A percentile compares a stretch with the other conserved stretches of the same genome.
These are phyloP conservation scores for Emys orbicularis DNA, from an alignment of 2,797 vertebrate genomes.

Conservation along the genomic window DNA sequence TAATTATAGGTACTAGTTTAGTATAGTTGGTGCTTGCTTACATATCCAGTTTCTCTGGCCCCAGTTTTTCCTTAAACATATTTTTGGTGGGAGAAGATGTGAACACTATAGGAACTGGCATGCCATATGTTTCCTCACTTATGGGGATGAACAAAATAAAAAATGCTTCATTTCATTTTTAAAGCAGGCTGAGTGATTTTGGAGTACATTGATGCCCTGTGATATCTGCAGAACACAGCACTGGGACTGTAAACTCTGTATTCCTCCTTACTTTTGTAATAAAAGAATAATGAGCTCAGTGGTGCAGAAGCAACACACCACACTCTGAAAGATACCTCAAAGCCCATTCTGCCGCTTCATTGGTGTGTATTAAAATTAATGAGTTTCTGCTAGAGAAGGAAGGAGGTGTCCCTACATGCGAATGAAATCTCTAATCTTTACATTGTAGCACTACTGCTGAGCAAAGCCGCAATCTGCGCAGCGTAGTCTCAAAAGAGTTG, in stretches of 20 bases:
- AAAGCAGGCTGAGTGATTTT: neutral
- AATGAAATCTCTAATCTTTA: slow-evolving; percentile 51
- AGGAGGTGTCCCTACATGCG: slow-evolving; percentile 17
- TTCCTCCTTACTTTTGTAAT: slow-evolving; percentile 49
- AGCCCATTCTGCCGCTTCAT: slow-evolving; percentile 32
- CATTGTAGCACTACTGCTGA: slow-evolving; percentile 20
- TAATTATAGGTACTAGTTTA: neutral
- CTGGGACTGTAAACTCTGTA: slow-evolving; percentile 23
- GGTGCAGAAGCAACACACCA: slow-evolving; percentile 48
- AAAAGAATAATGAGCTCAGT: slow-evolving; percentile 54
- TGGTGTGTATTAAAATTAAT: slow-evolving; percentile 59
- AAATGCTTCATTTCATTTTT: slow-evolving; percentile 18
- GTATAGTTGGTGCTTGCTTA: neutral
- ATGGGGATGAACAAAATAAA: slow-evolving; percentile 5
- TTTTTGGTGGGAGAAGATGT: neutral
- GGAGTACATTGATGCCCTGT: neutral
- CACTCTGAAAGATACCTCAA: slow-evolving; percentile 34
- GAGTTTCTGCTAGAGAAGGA: slow-evolving; percentile 33
- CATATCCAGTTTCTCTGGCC: neutral
- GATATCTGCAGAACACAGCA: neutral
- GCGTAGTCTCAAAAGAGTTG: neutral
- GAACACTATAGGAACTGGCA: neutral
- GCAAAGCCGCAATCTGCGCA: slow-evolving; percentile 4
- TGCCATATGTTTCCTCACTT: neutral
- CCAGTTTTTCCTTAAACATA: neutral